phyloP scores from a whole-genome alignment of 1,140 invertebrate genomes.

The Diplogasteroides magnus region DNA sequence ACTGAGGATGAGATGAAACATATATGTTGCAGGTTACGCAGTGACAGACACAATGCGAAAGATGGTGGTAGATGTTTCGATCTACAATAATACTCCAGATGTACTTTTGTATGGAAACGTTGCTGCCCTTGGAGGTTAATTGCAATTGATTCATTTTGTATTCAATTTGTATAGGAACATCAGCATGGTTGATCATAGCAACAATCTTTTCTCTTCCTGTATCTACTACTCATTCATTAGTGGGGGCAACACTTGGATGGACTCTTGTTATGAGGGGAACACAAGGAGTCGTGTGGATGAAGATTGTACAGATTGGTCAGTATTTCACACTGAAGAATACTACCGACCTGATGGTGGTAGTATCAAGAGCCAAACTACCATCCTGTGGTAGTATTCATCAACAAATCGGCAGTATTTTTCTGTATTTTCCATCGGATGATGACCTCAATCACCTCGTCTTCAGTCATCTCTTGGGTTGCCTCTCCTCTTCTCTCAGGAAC shows the following conservation, averaged over 20 bases:
- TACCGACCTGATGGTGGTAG: no score
- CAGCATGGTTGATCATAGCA: conserved; percentile 92
- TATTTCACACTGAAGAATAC: no score
- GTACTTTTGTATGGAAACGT: conserved; percentile 44
- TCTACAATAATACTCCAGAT: conserved; percentile 44
- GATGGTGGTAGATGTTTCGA: conserved; percentile 41
- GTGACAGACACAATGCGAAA: conserved; percentile 55
- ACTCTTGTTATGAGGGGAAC: conserved; percentile 79
- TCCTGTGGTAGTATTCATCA: no score
- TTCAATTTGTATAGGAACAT: no score
- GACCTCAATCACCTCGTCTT: no score
- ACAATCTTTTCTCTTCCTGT: no score
- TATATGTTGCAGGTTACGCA: conserved; percentile 57
- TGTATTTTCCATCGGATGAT: no score
- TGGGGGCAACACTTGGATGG: conserved; percentile 83
- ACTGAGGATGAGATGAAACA: no score
- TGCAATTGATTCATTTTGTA: no score
- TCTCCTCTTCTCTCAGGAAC: conserved; percentile 84
- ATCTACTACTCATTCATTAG: no score
- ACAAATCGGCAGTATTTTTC: no score
- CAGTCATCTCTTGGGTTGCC: conserved; percentile 94
- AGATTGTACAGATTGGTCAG: conserved; percentile 72
- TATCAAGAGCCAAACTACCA: no score
- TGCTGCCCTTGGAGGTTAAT: conserved; percentile 32
- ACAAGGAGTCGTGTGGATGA: conserved; percentile 75